Percentiles rank a stretch among this genome's conserved stretches.
Evolutionary conservation across 2,797 vertebrate species (phyloP).

Genomic region (Leuciscus waleckii): DNA sequence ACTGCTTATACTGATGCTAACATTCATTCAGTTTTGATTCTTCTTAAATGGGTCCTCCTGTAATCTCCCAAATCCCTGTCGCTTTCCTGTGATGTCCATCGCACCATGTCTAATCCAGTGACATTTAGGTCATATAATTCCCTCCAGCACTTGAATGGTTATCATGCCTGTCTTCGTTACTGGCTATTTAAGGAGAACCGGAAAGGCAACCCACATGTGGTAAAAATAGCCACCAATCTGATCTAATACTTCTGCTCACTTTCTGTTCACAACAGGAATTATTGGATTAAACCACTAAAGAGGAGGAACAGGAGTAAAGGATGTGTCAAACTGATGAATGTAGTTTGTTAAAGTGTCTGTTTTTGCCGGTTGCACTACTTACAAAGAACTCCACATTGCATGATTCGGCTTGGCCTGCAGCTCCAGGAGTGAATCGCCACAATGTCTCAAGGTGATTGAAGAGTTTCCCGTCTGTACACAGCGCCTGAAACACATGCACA

Average conservation of each 20-base stretch:
- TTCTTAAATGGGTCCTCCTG: slow-evolving; percentile 24
- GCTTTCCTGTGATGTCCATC: slow-evolving; percentile 19
- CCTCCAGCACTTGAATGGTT: slow-evolving; percentile 26
- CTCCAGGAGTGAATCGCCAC: slow-evolving; percentile 80
- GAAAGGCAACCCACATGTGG: slow-evolving; percentile 22
- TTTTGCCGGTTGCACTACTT: slow-evolving; percentile 60
- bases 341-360: neutral
- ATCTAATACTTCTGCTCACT: slow-evolving; percentile 34
- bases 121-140: slow-evolving; percentile 52
- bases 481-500: slow-evolving; percentile 70
- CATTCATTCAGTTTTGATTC: slow-evolving; percentile 2
- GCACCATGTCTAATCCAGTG: slow-evolving; percentile 40
- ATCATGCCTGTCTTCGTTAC: slow-evolving; percentile 47
- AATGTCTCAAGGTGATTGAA: slow-evolving; percentile 84
- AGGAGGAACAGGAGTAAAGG: neutral
- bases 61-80: slow-evolving; percentile 41
- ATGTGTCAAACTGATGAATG: neutral
- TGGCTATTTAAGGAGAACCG: slow-evolving; percentile 61
- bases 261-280: slow-evolving; percentile 14
- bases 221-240: slow-evolving; percentile 52
- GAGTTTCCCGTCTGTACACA: slow-evolving; percentile 79
- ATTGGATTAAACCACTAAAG: slow-evolving; percentile 22
- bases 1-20: neutral
- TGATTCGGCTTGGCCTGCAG: slow-evolving; percentile 62
- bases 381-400: slow-evolving; percentile 82